Evolutionary conservation across 2,113 vertebrate genomes (phyloP).

Genomic region (Smithornis capensis): DNA sequence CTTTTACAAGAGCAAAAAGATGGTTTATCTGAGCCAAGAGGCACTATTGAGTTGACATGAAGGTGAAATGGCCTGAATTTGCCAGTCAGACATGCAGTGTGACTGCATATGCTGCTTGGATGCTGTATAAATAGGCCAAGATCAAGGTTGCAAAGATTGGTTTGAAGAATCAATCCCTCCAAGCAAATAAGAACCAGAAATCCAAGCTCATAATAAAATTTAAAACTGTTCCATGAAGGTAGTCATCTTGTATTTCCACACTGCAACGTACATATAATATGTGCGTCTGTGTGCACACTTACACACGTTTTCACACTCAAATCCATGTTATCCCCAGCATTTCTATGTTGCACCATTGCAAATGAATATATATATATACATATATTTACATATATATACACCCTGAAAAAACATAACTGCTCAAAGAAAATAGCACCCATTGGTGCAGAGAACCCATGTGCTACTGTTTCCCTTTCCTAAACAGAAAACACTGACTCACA

Average conservation of each 20-base stretch:
- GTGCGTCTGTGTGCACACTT: neutral
- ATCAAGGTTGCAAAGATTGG: neutral
- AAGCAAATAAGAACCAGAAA: neutral
- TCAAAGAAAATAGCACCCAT: neutral
- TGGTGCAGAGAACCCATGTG: neutral
- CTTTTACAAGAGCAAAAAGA: neutral
- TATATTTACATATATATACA: no score
- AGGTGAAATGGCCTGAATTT: conserved; percentile 42
- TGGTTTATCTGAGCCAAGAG: neutral
- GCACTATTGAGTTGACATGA: neutral
- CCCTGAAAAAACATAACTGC: neutral
- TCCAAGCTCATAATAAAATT: neutral
- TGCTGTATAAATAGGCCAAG: conserved; percentile 20
- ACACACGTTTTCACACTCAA: neutral
- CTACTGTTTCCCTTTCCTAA: neutral
- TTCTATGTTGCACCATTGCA: neutral
- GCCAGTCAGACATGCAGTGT: neutral
- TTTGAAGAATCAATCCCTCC: neutral
- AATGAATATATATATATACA: neutral
- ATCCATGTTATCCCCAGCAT: neutral
- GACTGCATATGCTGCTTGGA: conserved; percentile 16
- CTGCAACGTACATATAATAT: neutral
- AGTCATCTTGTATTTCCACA: neutral
- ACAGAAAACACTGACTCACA: neutral
- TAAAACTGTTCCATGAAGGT: neutral